These are phyloP conservation scores for Triplophysa rosa DNA, from an alignment of 2,113 vertebrate genomes.

Conservation along the genomic window DNA sequence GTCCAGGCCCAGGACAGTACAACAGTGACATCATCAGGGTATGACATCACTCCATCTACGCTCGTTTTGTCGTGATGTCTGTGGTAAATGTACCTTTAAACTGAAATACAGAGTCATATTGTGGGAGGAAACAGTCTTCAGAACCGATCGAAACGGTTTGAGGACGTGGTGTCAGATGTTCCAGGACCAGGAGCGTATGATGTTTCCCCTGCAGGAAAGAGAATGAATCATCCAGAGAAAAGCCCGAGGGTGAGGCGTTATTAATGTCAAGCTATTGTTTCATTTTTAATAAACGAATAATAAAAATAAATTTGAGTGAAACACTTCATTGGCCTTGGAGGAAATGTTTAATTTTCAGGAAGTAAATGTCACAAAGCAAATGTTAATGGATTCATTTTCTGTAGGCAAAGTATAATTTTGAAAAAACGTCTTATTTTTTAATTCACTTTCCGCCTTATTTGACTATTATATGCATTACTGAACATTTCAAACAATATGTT, in stretches of 20 bases:
- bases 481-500: too few species aligned
- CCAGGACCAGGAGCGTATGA: constrained; percentile 79
- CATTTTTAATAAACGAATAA: too few species aligned
- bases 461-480: too few species aligned
- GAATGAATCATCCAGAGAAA: constrained; percentile 18
- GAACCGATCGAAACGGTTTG: constrained; percentile 77
- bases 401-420: too few species aligned
- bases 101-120: constrained; percentile 60
- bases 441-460: too few species aligned
- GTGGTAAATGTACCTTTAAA: not conserved
- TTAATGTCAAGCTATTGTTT: not conserved
- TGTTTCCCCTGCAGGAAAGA: constrained; percentile 37
- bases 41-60: constrained; percentile 5
- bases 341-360: too few species aligned
- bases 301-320: too few species aligned
- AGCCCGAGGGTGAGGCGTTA: constrained; percentile 22
- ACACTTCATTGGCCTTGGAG: too few species aligned
- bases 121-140: constrained; percentile 75
- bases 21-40: constrained; percentile 73
- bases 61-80: not conserved
- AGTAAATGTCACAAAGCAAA: too few species aligned
- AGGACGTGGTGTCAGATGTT: constrained; percentile 61
- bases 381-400: too few species aligned
- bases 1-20: constrained; percentile 81
- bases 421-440: too few species aligned